Conservation (phyloP, 1,140 invertebrate genomes). For the Glomeris maerens region DNA sequence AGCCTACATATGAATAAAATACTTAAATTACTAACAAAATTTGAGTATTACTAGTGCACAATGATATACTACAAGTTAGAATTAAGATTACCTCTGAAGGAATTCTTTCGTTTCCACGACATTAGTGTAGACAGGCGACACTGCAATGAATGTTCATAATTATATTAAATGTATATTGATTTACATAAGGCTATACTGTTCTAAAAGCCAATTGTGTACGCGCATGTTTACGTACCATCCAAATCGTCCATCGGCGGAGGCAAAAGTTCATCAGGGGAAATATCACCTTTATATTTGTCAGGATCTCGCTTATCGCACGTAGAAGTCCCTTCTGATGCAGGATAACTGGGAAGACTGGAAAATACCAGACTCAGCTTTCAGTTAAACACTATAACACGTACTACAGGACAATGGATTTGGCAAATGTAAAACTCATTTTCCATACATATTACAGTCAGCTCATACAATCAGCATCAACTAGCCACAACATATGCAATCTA, state of each 20-base stretch:
- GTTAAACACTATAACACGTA: not conserved
- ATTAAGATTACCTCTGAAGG: not conserved
- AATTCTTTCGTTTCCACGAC: not conserved
- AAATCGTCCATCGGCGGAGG: not conserved
- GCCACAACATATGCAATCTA: too few species aligned
- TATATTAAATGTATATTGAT: not conserved
- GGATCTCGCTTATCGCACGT: not conserved
- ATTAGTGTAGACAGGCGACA: slow-evolving; percentile 2
- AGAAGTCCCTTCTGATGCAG: not conserved
- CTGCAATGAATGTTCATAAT: not conserved
- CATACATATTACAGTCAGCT: too few species aligned
- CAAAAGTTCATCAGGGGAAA: not conserved
- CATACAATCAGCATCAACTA: too few species aligned
- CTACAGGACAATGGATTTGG: too few species aligned
- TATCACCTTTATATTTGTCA: too few species aligned
- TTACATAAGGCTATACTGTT: not conserved
- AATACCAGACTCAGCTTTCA: not conserved
- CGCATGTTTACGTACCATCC: not conserved
- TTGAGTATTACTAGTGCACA: too few species aligned
- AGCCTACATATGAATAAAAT: too few species aligned
- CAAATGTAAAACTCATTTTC: too few species aligned
- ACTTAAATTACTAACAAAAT: too few species aligned
- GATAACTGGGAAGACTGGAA: not conserved
- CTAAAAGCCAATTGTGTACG: not conserved
- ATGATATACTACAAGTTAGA: too few species aligned